These are phyloP conservation scores for Planococcus citri DNA, from an alignment of 1,140 invertebrate genomes.

Conservation along the genomic window DNA sequence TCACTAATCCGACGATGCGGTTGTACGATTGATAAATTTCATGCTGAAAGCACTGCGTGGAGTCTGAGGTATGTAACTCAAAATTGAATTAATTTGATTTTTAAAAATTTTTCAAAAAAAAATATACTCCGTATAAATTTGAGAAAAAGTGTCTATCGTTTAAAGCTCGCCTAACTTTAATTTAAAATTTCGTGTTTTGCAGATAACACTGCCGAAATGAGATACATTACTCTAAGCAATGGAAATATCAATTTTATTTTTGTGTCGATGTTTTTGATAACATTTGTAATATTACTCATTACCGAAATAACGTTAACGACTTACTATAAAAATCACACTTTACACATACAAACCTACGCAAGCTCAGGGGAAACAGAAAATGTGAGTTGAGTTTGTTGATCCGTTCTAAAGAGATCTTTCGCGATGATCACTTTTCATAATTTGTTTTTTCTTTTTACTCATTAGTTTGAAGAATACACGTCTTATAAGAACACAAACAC, in stretches of 20 bases:
- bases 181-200: background rate
- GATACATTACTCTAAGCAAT: background rate
- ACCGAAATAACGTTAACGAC: background rate
- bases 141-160: too few species aligned
- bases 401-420: too few species aligned
- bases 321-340: background rate
- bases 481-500: background rate
- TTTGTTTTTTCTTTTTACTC: background rate
- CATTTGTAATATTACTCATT: background rate
- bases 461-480: background rate
- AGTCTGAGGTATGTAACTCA: background rate
- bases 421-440: background rate
- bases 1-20: background rate
- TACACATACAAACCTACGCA: background rate
- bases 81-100: background rate
- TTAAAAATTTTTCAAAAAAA: too few species aligned
- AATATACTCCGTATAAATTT: too few species aligned
- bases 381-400: background rate
- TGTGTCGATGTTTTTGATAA: background rate
- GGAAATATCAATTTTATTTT: conserved; percentile 2
- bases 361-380: background rate
- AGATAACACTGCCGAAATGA: conserved; percentile 6
- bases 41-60: background rate
- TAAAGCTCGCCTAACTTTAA: too few species aligned
- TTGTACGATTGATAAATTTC: background rate